Percentiles rank a stretch among this genome's conserved stretches.
These are phyloP conservation scores for Drosophila leontia DNA, from an alignment of 1,140 invertebrate species.

Conservation along the genomic window DNA sequence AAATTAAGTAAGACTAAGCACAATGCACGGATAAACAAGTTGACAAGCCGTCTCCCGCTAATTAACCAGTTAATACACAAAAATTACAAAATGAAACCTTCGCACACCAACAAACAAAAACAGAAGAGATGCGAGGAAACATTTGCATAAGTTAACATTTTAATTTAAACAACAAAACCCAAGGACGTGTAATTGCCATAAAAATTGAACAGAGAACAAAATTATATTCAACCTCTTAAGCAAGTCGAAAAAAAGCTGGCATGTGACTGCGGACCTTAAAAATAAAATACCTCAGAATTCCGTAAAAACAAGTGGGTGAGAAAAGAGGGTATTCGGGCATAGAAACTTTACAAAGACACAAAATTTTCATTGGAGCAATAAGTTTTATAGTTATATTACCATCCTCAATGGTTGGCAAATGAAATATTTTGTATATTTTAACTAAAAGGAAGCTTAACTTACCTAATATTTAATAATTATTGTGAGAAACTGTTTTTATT, in stretches of 20 bases:
- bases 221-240: constrained; percentile 1
- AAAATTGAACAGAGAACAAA: constrained; percentile 25
- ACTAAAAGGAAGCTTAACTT: neutral
- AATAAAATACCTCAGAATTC: constrained; percentile 24
- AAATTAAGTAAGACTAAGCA: constrained; percentile 5
- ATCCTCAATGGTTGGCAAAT: neutral
- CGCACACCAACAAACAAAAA: constrained; percentile 8
- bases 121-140: neutral
- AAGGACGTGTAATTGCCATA: constrained; percentile 41
- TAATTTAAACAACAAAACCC: neutral
- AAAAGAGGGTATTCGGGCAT: neutral
- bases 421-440: neutral
- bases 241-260: constrained; percentile 12
- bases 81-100: constrained; percentile 3
- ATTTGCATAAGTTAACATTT: constrained; percentile 31
- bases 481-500: neutral
- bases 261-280: constrained; percentile 30
- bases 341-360: neutral
- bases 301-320: constrained; percentile 5
- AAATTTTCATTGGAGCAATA: too few species aligned
- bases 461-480: neutral
- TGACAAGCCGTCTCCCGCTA: constrained; percentile 17
- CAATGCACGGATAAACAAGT: constrained; percentile 10
- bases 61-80: constrained; percentile 26
- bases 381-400: too few species aligned